Evolutionary conservation across 2,113 vertebrate genomes (phyloP).

Genomic region (Bos javanicus): DNA sequence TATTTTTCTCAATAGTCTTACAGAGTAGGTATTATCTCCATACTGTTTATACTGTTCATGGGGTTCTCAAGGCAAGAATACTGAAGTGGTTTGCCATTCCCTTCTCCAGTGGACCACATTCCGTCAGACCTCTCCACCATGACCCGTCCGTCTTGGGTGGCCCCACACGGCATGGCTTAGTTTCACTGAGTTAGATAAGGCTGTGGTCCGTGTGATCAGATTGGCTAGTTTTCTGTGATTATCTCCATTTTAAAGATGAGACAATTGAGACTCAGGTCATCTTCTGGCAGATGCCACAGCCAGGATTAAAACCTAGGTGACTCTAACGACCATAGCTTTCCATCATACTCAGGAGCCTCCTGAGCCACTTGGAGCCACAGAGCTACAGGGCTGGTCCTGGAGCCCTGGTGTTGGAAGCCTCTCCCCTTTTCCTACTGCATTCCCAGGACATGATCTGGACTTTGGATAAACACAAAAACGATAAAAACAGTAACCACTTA

Average conservation of each 20-base stretch:
- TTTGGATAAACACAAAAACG: background rate
- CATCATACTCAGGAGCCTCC: background rate
- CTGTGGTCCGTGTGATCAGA: no score
- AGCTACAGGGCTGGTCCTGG: background rate
- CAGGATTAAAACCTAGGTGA: background rate
- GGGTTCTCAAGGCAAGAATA: no score
- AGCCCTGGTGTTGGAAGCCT: background rate
- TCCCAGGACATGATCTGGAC: background rate
- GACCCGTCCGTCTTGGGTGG: no score
- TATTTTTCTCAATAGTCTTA: background rate
- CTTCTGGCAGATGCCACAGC: background rate
- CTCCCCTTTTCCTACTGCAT: background rate
- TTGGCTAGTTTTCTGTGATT: background rate
- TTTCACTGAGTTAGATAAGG: no score
- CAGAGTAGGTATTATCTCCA: background rate
- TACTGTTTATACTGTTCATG: no score
- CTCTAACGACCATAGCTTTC: background rate
- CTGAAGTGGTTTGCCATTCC: no score
- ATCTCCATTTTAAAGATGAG: background rate
- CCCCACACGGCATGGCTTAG: no score
- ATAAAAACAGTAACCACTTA: background rate
- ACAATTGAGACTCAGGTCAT: background rate
- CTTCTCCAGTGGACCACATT: no score
- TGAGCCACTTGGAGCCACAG: background rate
- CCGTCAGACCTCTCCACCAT: no score